Conservation (phyloP, 2,113 vertebrate genomes). For the Bos indicus region DNA sequence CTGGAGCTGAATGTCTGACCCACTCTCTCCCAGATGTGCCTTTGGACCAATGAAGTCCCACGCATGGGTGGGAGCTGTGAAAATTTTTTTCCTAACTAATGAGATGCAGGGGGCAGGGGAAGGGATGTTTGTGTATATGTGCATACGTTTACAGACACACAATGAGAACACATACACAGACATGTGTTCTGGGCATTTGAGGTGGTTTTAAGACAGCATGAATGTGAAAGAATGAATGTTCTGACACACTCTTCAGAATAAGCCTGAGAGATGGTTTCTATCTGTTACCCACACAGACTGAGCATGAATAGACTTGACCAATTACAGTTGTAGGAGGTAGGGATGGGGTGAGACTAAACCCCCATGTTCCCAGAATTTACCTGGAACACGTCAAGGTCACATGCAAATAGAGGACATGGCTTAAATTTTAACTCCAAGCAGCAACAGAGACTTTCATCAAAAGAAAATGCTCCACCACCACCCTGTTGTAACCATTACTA, state of each 20-base stretch:
- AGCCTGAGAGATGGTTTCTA: not conserved
- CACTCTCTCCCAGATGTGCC: not conserved
- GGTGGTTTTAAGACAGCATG: not conserved
- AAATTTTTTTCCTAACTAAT: not conserved
- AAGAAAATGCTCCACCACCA: not conserved
- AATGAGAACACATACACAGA: not conserved
- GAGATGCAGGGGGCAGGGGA: not conserved
- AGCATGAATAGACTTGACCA: not conserved
- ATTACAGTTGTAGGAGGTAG: not conserved
- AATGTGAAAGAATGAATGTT: not conserved
- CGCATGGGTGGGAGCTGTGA: not conserved
- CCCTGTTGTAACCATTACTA: not conserved
- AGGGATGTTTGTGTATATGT: not conserved
- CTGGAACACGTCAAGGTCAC: not conserved
- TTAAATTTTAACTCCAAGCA: not conserved
- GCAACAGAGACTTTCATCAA: not conserved
- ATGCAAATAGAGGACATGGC: not conserved
- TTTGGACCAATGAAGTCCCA: not conserved
- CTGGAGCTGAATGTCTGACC: not conserved
- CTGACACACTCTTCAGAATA: not conserved
- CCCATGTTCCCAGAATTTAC: not conserved
- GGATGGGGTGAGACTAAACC: too few relatives aligned
- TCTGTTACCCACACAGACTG: not conserved
- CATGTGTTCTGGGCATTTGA: rapidly evolving
- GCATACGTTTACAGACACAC: too few relatives aligned